phyloP scores from a whole-genome alignment of 2,113 vertebrate genomes.

The pig (Sus scrofa) region T2T-Sscrofa CM000824.6:133209501-133210000 shows the following conservation, averaged over 20 bases:
- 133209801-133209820: rapidly evolving
- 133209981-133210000: conserved; percentile 98
- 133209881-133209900: conserved; percentile 75
- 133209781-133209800: too few relatives aligned
- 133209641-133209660: not conserved
- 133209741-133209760: not conserved
- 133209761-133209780: not conserved
- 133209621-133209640: not conserved
- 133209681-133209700: not conserved
- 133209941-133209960: conserved; percentile 88
- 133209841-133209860: rapidly evolving
- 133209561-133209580: not conserved
- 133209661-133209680: not conserved
- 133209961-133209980: conserved; percentile 90
- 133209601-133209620: not conserved
- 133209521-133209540: not conserved
- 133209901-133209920: conserved; percentile 82
- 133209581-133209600: rapidly evolving
- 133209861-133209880: rapidly evolving
- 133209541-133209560: not conserved
- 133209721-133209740: too few relatives aligned
- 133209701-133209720: not conserved
- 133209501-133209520: not conserved
- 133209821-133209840: rapidly evolving
- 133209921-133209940: conserved; percentile 66